These are phyloP conservation scores for Penaeus monodon DNA, from an alignment of 2,888 invertebrate species.

Conservation along the genomic window DNA sequence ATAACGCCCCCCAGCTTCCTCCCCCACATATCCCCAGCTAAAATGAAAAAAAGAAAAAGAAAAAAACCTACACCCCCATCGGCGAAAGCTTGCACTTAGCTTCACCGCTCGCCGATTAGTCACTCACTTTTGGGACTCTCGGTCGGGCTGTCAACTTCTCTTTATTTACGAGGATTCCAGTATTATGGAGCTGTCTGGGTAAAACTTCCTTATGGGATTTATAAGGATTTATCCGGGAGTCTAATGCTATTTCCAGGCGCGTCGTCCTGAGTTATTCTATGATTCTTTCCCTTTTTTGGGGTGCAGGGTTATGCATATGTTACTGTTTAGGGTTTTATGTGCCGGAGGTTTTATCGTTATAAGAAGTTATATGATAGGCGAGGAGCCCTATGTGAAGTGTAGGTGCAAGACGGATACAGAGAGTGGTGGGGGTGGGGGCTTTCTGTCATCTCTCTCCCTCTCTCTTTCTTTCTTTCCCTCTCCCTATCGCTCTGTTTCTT, in stretches of 20 bases:
- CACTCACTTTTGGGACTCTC: neutral
- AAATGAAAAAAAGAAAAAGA: no score
- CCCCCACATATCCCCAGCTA: neutral
- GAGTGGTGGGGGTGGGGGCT: no score
- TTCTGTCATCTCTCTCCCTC: neutral
- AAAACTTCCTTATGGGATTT: slow-evolving; percentile 23
- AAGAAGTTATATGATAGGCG: no score
- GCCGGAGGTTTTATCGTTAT: no score
- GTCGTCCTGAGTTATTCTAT: slow-evolving; percentile 5
- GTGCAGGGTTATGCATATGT: no score
- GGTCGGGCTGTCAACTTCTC: slow-evolving; percentile 2
- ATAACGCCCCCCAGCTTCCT: neutral
- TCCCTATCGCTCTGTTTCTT: no score
- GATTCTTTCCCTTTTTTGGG: neutral
- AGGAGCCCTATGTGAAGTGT: no score
- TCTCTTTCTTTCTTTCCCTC: neutral
- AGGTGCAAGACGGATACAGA: no score
- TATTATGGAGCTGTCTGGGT: slow-evolving; percentile 17
- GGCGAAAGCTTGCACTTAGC: neutral
- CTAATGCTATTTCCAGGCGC: slow-evolving; percentile 19
- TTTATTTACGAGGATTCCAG: slow-evolving; percentile 17
- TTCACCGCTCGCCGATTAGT: neutral
- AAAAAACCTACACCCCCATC: neutral
- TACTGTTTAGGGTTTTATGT: no score
- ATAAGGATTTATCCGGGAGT: slow-evolving; percentile 17